phyloP scores from a whole-genome alignment of 1,140 invertebrate species.

The Micrasema minimum region DNA sequence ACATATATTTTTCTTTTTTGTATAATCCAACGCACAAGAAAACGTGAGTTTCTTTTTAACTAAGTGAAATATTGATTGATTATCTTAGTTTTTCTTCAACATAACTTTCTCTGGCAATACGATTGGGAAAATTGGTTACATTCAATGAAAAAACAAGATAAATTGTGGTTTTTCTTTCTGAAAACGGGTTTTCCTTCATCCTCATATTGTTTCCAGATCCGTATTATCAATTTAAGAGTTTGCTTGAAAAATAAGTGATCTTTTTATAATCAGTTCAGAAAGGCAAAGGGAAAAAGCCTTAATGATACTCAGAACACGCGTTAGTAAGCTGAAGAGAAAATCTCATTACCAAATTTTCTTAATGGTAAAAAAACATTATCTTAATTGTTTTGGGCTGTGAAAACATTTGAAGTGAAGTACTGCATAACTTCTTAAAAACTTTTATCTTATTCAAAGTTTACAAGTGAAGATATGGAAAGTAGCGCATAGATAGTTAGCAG shows the following conservation, averaged over 20 bases:
- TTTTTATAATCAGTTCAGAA: neutral
- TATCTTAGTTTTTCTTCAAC: neutral
- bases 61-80: constrained; percentile 25
- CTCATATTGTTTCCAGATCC: neutral
- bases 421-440: too few species aligned
- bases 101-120: neutral
- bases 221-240: neutral
- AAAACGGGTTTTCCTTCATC: constrained; percentile 7
- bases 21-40: too few species aligned
- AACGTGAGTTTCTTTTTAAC: neutral
- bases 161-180: constrained; percentile 5
- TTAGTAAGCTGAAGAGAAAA: constrained; percentile 4
- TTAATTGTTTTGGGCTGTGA: neutral
- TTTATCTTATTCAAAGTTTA: too few species aligned
- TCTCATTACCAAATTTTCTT: constrained; percentile 21
- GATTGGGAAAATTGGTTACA: constrained; percentile 12
- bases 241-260: neutral
- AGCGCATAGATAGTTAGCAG: too few species aligned
- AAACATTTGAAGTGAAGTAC: too few species aligned
- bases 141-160: constrained; percentile 14
- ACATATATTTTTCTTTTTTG: too few species aligned
- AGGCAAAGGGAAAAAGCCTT: neutral
- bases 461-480: too few species aligned
- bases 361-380: constrained; percentile 14
- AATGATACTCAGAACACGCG: constrained; percentile 8